phyloP scores from a whole-genome alignment of 2,113 vertebrate genomes.

The Ranitomeya imitator region DNA sequence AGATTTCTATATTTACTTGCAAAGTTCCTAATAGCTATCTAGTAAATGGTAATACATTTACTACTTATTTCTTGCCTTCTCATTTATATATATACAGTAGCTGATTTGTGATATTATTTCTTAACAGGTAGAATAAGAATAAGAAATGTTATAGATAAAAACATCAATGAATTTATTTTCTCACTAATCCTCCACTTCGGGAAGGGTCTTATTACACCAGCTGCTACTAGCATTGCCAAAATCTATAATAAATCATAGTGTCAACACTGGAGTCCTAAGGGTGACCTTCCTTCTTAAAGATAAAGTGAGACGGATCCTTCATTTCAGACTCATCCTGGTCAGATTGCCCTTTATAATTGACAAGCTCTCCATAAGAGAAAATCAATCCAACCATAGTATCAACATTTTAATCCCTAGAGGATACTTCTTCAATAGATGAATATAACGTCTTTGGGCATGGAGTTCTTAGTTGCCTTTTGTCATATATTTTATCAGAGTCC shows the following conservation, averaged over 20 bases:
- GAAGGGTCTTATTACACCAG: constrained; percentile 10
- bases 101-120: constrained; percentile 1
- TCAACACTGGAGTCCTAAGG: constrained; percentile 35
- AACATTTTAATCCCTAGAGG: constrained; percentile 42
- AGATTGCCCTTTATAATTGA: constrained; percentile 43
- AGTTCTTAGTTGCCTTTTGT: not conserved
- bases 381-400: constrained; percentile 40
- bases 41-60: not conserved
- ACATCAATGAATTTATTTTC: not conserved
- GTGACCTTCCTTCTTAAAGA: constrained; percentile 52
- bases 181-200: not conserved
- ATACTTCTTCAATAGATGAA: constrained; percentile 23
- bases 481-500: not conserved
- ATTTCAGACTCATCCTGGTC: constrained; percentile 30
- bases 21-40: not conserved
- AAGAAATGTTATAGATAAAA: not conserved
- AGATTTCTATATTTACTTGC: constrained; percentile 15
- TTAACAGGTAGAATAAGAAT: constrained; percentile 10
- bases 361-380: constrained; percentile 48
- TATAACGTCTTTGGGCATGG: constrained; percentile 5
- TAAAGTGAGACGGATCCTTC: constrained; percentile 44
- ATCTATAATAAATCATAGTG: constrained; percentile 48
- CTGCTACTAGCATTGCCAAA: not conserved
- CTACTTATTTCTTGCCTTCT: not conserved
- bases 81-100: not conserved